phyloP scores from a whole-genome alignment of 2,888 invertebrate species.

The Cosmopolites sordidus region DNA sequence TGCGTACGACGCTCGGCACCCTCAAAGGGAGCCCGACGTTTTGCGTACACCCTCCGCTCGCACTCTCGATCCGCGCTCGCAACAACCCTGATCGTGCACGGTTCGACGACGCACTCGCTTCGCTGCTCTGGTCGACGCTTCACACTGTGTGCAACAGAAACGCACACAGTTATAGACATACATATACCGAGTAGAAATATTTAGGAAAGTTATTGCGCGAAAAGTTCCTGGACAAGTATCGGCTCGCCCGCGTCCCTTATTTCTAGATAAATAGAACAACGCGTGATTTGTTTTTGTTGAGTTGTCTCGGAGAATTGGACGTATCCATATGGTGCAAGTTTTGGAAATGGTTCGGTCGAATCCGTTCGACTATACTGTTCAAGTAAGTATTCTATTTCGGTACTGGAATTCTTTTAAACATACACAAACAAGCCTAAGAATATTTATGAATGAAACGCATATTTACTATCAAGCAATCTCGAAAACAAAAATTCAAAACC shows the following conservation, averaged over 20 bases:
- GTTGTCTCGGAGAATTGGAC: background rate
- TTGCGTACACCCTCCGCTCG: constrained; percentile 29
- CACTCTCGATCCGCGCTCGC: constrained; percentile 11
- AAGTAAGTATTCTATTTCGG: too few species aligned
- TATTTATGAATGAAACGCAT: too few species aligned
- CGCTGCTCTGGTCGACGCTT: constrained; percentile 5
- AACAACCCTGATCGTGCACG: constrained; percentile 19
- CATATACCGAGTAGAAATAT: background rate
- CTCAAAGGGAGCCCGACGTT: constrained; percentile 41
- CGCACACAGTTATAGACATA: background rate
- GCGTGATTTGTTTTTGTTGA: constrained; percentile 1
- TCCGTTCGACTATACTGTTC: constrained; percentile 72
- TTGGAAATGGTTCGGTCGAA: constrained; percentile 75
- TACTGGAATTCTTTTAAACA: too few species aligned
- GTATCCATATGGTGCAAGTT: constrained; percentile 72
- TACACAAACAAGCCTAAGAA: too few species aligned
- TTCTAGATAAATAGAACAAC: background rate
- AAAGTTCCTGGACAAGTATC: background rate
- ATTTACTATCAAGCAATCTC: too few species aligned
- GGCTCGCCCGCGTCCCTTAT: background rate
- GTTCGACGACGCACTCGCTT: constrained; percentile 9
- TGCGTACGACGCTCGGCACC: constrained; percentile 33
- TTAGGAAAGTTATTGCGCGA: constrained; percentile 4
- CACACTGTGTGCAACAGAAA: background rate
- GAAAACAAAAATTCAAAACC: too few species aligned